Conservation (phyloP, 2,797 vertebrate genomes). For the Sebastes alutus region DNA sequence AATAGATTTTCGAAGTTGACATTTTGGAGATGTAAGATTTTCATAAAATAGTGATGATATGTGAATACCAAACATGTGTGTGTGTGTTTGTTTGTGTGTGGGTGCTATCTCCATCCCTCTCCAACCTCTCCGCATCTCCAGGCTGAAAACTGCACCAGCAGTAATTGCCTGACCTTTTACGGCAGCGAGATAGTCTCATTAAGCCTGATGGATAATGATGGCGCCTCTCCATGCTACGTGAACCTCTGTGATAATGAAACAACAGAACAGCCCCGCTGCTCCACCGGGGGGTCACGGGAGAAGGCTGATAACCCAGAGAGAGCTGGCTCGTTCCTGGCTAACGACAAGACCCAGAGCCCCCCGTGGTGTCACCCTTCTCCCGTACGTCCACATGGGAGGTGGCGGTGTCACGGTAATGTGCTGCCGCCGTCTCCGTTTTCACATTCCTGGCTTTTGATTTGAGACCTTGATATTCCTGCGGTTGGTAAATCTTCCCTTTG, state of each 20-base stretch:
- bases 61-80: background rate
- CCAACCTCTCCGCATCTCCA: slow-evolving; percentile 70
- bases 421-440: slow-evolving; percentile 32
- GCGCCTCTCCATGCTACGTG: slow-evolving; percentile 91
- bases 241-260: slow-evolving; percentile 98
- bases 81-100: slow-evolving; percentile 9
- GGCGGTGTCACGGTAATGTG: slow-evolving; percentile 42
- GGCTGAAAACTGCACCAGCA: slow-evolving; percentile 94
- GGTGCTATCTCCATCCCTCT: slow-evolving; percentile 77
- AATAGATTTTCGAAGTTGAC: background rate
- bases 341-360: slow-evolving; percentile 75
- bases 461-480: slow-evolving; percentile 54
- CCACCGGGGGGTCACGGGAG: slow-evolving; percentile 74
- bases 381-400: slow-evolving; percentile 46
- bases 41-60: slow-evolving; percentile 5
- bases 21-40: background rate
- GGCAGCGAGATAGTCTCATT: slow-evolving; percentile 96
- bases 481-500: slow-evolving; percentile 33
- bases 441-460: slow-evolving; percentile 64
- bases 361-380: slow-evolving; percentile 66
- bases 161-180: slow-evolving; percentile 99
- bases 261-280: slow-evolving; percentile 79
- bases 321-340: slow-evolving; percentile 70
- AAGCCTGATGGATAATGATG: slow-evolving; percentile 94
- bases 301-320: slow-evolving; percentile 75